A percentile compares a stretch with the other conserved stretches of the same genome.
Evolutionary conservation across 1,140 invertebrate genomes (phyloP).

Genomic region (Drosophila pectinifera): DNA sequence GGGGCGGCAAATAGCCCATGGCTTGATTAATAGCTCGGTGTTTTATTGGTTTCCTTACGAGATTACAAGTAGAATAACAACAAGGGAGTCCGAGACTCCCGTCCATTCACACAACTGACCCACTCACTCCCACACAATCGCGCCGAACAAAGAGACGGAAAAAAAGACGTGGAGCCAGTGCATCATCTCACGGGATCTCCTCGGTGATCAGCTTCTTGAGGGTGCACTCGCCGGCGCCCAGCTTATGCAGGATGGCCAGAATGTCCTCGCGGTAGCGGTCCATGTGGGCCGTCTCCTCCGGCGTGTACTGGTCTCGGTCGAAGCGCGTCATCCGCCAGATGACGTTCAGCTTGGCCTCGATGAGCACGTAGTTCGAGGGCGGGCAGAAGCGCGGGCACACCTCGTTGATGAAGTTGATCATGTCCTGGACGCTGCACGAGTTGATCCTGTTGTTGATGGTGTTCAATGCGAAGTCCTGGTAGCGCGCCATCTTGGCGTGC

Average conservation of each 20-base stretch:
- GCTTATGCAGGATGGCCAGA: slow-evolving; percentile 80
- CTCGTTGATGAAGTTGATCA: slow-evolving; percentile 83
- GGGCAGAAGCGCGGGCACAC: slow-evolving; percentile 81
- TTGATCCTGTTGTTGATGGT: slow-evolving; percentile 84
- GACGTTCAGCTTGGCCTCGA: slow-evolving; percentile 82
- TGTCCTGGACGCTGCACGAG: slow-evolving; percentile 71
- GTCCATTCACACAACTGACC: slow-evolving; percentile 6
- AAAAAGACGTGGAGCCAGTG: not conserved
- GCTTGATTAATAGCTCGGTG: slow-evolving; percentile 3
- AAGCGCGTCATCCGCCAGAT: slow-evolving; percentile 80
- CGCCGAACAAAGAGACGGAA: not conserved
- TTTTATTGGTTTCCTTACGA: slow-evolving; percentile 59
- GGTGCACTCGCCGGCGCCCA: slow-evolving; percentile 85
- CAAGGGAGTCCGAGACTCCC: slow-evolving; percentile 6
- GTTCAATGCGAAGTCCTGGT: slow-evolving; percentile 81
- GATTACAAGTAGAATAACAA: slow-evolving; percentile 49
- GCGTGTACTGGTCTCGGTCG: slow-evolving; percentile 60
- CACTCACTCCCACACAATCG: slow-evolving; percentile 15
- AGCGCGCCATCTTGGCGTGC: slow-evolving; percentile 77
- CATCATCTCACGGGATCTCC: slow-evolving; percentile 65
- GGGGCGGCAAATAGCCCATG: too few species aligned
- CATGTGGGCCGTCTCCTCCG: slow-evolving; percentile 75
- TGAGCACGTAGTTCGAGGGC: slow-evolving; percentile 77
- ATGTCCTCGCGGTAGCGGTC: slow-evolving; percentile 84
- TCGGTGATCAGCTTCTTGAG: slow-evolving; percentile 84